Evolutionary conservation across 2,888 invertebrate species (phyloP).

Genomic region (Limnephilus auricula): DNA sequence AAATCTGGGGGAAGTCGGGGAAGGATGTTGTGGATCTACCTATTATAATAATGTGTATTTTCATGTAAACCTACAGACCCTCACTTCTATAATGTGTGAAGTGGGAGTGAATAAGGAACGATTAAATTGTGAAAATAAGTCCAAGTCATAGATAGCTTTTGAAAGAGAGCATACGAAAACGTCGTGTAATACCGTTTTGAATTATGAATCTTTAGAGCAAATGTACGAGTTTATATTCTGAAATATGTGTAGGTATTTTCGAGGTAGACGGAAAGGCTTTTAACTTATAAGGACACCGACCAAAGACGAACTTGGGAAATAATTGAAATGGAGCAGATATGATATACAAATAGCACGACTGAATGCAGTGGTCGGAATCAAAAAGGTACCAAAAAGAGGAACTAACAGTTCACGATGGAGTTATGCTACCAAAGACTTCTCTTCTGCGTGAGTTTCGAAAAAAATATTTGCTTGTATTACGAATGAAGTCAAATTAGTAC

Average conservation of each 20-base stretch:
- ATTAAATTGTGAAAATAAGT: background rate
- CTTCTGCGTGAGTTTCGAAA: too few species aligned
- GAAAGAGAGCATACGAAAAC: background rate
- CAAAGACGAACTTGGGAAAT: background rate
- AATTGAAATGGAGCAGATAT: background rate
- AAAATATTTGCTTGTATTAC: too few species aligned
- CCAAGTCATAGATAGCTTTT: background rate
- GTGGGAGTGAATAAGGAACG: background rate
- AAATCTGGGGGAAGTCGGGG: too few species aligned
- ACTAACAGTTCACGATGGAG: background rate
- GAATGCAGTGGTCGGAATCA: background rate
- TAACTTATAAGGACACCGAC: background rate
- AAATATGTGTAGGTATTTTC: background rate
- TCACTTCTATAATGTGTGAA: background rate
- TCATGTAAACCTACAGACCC: background rate
- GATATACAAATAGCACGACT: too few species aligned
- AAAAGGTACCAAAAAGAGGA: background rate
- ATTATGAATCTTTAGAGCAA: background rate
- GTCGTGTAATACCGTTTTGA: background rate
- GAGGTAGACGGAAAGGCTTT: background rate
- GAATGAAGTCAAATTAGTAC: too few species aligned
- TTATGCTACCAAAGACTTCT: background rate
- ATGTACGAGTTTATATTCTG: background rate
- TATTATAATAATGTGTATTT: too few species aligned
- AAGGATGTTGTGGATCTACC: too few species aligned